Conservation (phyloP, 1,140 invertebrate species). For the Lepidurus packardi region DNA sequence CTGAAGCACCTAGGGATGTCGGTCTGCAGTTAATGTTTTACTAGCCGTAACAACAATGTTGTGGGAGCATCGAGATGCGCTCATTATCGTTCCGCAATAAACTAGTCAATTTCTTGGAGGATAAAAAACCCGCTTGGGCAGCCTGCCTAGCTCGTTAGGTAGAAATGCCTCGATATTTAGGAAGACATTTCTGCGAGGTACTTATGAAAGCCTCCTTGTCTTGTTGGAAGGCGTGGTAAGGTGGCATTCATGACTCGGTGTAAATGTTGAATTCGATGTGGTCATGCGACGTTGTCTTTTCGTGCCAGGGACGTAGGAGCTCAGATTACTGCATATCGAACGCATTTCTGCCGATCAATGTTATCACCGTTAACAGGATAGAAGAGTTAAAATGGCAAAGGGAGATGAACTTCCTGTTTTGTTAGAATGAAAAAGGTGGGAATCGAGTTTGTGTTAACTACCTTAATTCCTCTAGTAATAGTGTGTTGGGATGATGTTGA, state of each 20-base stretch:
- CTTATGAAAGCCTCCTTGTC: neutral
- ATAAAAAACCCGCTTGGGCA: neutral
- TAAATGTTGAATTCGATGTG: slow-evolving; percentile 11
- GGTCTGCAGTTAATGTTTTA: neutral
- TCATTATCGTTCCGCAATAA: neutral
- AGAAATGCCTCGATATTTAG: neutral
- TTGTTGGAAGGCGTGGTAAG: neutral
- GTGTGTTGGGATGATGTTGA: neutral
- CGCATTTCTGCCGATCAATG: slow-evolving; percentile 6
- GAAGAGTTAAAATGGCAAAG: neutral
- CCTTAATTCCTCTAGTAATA: neutral
- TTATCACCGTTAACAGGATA: neutral
- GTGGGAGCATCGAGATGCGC: neutral
- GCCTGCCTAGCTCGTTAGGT: neutral
- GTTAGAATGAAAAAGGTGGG: neutral
- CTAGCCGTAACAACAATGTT: neutral
- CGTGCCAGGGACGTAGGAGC: neutral
- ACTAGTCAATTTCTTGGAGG: neutral
- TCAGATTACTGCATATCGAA: neutral
- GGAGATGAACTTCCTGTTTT: neutral
- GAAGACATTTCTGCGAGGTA: neutral
- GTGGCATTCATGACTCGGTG: neutral
- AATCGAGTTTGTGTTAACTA: neutral
- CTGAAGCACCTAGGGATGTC: slow-evolving; percentile 10
- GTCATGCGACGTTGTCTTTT: slow-evolving; percentile 1